Evolutionary conservation across 2,797 vertebrate species (phyloP).

Genomic region (Valencia hispanica): DNA sequence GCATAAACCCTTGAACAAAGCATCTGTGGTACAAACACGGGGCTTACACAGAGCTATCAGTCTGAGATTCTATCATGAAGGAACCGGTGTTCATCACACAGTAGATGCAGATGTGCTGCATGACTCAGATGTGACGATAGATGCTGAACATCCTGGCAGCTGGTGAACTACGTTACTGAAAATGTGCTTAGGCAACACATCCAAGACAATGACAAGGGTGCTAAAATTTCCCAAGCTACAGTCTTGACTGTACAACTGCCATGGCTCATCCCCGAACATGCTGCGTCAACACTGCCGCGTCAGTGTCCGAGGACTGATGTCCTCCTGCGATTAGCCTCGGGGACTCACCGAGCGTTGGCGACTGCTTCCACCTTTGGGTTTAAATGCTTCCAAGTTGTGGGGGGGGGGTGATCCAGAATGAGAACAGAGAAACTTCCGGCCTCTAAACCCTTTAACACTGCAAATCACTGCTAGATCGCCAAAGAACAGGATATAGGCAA

Average conservation of each 20-base stretch:
- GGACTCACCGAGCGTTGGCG: constrained; percentile 40
- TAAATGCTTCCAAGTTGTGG: constrained; percentile 70
- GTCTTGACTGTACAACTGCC: constrained; percentile 73
- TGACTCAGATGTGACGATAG: constrained; percentile 54
- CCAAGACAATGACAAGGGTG: constrained; percentile 59
- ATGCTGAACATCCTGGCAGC: constrained; percentile 65
- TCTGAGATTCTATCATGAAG: constrained; percentile 38
- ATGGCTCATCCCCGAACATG: constrained; percentile 56
- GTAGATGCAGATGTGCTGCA: constrained; percentile 50
- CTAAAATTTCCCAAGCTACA: constrained; percentile 50
- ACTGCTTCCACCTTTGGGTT: constrained; percentile 36
- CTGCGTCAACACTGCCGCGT: constrained; percentile 52
- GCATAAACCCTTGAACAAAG: constrained; percentile 52
- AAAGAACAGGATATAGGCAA: constrained; percentile 86
- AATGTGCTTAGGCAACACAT: constrained; percentile 72
- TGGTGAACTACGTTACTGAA: constrained; percentile 73
- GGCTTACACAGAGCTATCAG: constrained; percentile 44
- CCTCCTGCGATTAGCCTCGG: constrained; percentile 34
- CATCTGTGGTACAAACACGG: constrained; percentile 39
- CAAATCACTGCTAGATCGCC: constrained; percentile 82
- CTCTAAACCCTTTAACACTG: constrained; percentile 83
- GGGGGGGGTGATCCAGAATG: constrained; percentile 60
- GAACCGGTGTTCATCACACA: constrained; percentile 40
- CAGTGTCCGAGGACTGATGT: constrained; percentile 37
- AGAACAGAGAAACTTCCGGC: constrained; percentile 73